Base-by-base conservation (phyloP, 2,113 vertebrate genomes). In the Scalopus aquaticus region DNA sequence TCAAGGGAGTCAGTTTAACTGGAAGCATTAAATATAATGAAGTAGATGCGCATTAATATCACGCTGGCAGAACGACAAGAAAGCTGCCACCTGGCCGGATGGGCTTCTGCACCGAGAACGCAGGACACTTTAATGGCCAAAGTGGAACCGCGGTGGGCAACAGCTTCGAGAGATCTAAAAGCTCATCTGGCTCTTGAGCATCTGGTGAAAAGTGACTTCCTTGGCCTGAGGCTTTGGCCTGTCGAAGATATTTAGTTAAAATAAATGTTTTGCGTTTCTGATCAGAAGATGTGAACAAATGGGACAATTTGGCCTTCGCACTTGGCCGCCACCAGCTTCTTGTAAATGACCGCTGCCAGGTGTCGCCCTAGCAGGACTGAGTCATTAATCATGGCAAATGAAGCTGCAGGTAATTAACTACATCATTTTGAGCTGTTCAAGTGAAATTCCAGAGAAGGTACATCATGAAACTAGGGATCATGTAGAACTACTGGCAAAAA, bases 31-130 rank as follows among this genome's bases (percentile, higher is more conserved):
- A 73, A 19, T 64, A 51, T 69, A 67, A 79, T 32, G 54, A 72
- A 67, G 49, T 15, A 69, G 56, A 87, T 24, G 22, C 6, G 77
- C 76, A 85, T 84, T 74, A 35, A 26, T 42, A 15, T 35, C 64
- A 17, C 49, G 44, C 44, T 86, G 79, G 26, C 62, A 82, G 88
- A 24, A 67, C 42, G 51, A 13, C 13, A 4, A 16, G 42, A 76
- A 78, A 64, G 1, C 62, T 32, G 65, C 30, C 22, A 5, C 65
- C 46, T 56, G 67, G 44, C 51, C 30, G 54, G 35, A 19, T 11
- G 2, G 2, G 2, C 24, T 12, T 5, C 16, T 37, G 11, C 17
- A 10, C 12, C 3, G 49, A 62, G 35, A 56, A 30, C 0, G 1
- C 32, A 32, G 16, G 7, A 39, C 51, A 3, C 67, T 11, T n/a